A percentile compares a stretch with the other conserved stretches of the same genome.
Evolutionary conservation across 1,140 invertebrate genomes (phyloP).

Genomic region (Drosophila melanogaster): DNA sequence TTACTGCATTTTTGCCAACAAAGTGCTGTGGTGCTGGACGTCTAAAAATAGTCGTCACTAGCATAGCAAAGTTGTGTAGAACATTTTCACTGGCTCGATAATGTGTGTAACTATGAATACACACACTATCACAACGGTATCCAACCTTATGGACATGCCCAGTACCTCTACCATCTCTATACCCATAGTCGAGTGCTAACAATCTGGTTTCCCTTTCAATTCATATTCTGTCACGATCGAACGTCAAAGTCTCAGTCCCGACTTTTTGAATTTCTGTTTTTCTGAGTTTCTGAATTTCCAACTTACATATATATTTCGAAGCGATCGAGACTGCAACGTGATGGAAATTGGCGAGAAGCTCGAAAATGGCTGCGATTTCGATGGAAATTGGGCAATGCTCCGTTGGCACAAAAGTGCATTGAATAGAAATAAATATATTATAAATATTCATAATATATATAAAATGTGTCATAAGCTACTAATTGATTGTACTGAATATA

Average conservation of each 20-base stretch:
- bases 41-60: slow-evolving; percentile 42
- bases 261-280: not conserved
- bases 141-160: not conserved
- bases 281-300: not conserved
- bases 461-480: too few relatives aligned
- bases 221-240: slow-evolving; percentile 71
- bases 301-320: not conserved
- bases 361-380: not conserved
- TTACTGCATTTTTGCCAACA: slow-evolving; percentile 6
- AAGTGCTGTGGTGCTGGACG: not conserved
- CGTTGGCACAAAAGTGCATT: not conserved
- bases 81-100: slow-evolving; percentile 43
- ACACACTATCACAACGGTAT: not conserved
- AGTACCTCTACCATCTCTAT: not conserved
- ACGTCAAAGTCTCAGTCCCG: slow-evolving; percentile 17
- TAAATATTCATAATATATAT: too few relatives aligned
- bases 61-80: slow-evolving; percentile 25
- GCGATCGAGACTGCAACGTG: not conserved
- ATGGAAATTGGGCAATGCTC: not conserved
- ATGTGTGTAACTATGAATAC: slow-evolving; percentile 30
- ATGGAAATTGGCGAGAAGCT: not conserved
- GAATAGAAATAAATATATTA: not conserved
- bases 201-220: slow-evolving; percentile 73
- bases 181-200: slow-evolving; percentile 4
- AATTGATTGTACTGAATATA: too few relatives aligned